Evolutionary conservation across 1,140 invertebrate species (phyloP).

Genomic region (Orussus abietinus): DNA sequence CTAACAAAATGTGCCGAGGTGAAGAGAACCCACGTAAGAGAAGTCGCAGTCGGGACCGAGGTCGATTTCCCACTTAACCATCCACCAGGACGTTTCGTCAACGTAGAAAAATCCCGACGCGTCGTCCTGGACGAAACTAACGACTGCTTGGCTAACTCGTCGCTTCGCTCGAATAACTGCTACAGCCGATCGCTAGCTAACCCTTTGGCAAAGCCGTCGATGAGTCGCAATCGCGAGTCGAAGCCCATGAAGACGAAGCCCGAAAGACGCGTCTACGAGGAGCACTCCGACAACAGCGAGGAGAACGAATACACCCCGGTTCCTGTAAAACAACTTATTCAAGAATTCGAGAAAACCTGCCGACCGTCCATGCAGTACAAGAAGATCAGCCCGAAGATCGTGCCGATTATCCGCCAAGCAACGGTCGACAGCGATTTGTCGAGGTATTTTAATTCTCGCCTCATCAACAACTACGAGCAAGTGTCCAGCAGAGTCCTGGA

Average conservation of each 20-base stretch:
- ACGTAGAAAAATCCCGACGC: conserved; percentile 31
- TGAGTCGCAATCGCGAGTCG: no score
- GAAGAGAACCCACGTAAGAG: conserved; percentile 46
- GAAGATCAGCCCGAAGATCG: conserved; percentile 46
- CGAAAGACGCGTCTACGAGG: no score
- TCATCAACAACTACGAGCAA: conserved; percentile 23
- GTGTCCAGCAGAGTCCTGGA: conserved; percentile 13
- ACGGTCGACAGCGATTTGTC: conserved; percentile 36
- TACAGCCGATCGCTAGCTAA: no score
- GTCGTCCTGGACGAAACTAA: background rate
- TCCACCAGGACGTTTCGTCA: conserved; percentile 14
- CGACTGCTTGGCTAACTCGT: no score
- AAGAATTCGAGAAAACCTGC: conserved; percentile 60
- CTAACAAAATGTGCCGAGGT: conserved; percentile 28
- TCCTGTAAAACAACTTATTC: conserved; percentile 63
- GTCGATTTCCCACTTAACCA: conserved; percentile 28
- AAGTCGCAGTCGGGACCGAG: conserved; percentile 47
- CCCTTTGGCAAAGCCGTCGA: no score
- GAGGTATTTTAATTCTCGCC: conserved; percentile 40
- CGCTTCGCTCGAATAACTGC: no score
- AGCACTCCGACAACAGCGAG: no score
- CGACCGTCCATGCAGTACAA: conserved; percentile 58
- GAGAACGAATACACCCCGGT: conserved; percentile 56
- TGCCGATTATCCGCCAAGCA: conserved; percentile 30
- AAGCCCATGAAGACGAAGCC: no score